Percentiles rank a stretch among this genome's conserved stretches.
These are phyloP conservation scores for Phasia obesa DNA, from an alignment of 2,888 invertebrate species.

Conservation along the genomic window DNA sequence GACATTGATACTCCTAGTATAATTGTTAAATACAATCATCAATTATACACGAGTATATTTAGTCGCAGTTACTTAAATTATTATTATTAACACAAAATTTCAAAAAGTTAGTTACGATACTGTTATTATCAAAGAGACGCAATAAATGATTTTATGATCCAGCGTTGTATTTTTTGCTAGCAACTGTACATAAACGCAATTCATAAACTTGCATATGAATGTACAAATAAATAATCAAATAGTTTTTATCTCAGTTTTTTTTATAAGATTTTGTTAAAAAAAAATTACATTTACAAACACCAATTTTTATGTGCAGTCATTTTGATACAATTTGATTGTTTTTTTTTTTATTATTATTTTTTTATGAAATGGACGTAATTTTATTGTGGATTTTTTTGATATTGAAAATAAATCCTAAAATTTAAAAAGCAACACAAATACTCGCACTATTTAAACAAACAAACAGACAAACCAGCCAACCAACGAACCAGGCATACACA, in stretches of 20 bases:
- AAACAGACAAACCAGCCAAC: constrained; percentile 8
- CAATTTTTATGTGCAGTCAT: constrained; percentile 63
- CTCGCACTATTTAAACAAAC: constrained; percentile 46
- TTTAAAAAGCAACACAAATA: constrained; percentile 57
- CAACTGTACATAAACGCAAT: constrained; percentile 11
- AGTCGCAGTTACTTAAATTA: too few species aligned
- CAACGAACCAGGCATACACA: constrained; percentile 5
- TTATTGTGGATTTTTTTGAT: constrained; percentile 64
- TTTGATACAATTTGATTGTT: constrained; percentile 60
- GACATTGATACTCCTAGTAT: too few species aligned
- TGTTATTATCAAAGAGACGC: too few species aligned
- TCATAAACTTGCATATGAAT: not conserved
- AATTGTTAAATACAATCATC: too few species aligned
- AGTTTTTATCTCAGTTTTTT: constrained; percentile 26
- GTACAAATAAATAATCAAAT: constrained; percentile 11
- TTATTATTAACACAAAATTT: too few species aligned
- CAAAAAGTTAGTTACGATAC: too few species aligned
- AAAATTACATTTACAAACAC: constrained; percentile 43
- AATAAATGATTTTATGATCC: too few species aligned
- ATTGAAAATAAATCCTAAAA: constrained; percentile 68
- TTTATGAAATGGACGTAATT: constrained; percentile 58
- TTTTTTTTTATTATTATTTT: constrained; percentile 41
- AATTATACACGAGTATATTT: too few species aligned
- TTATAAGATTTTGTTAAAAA: constrained; percentile 16
- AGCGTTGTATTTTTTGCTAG: too few species aligned